Evolutionary conservation across 2,113 vertebrate genomes (phyloP), one percentile per base, ranked within the genome.

Genomic region (Mus pahari): DNA sequence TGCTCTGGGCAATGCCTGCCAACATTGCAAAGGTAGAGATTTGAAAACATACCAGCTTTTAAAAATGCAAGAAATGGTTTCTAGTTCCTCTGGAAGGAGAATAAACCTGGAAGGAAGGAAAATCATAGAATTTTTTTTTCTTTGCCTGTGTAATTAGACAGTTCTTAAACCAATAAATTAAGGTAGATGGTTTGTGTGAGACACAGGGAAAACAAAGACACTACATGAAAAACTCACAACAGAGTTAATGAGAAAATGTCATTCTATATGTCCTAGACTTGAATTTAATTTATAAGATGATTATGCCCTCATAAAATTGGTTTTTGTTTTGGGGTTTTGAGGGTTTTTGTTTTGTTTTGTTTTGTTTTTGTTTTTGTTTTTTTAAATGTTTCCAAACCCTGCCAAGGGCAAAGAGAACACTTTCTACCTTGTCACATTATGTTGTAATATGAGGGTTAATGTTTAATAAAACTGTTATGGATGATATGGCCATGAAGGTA

Each of bases 181-280:
- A 12, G 13, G 93, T 66, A 93, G 93, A 86, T 97, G 79, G 87
- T 89, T 96, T 95, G 58, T 86, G 70, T 93, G 50, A 91, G 90
- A 96, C 94, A 70, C 71, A 28, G 42, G 91, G 94, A 97, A 96
- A 97, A 97, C 95, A 96, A 95, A 92, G 79, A 89, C 94, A 62
- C 48, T 77, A 78, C 39, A 91, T 96, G 79, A 90, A 45, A 4
- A 55, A 70, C 97, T 88, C 96, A 86, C 94, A 96, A 75, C 83
- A 92, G 16, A 88, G 58, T 91, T 97, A 97, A 92, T 96, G 94
- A 97, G 96, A 95, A 97, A 97, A 91, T 78, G 75, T 86, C 19
- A 12, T 73, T 77, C 82, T 93, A 5, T 92, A 86, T 81, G 79
- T 74, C 36, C 62, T 92, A 1, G 84, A 53, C 77, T 94, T 96